Base-by-base conservation (phyloP, 2,797 vertebrate genomes). In the Rhinophrynus dorsalis region DNA sequence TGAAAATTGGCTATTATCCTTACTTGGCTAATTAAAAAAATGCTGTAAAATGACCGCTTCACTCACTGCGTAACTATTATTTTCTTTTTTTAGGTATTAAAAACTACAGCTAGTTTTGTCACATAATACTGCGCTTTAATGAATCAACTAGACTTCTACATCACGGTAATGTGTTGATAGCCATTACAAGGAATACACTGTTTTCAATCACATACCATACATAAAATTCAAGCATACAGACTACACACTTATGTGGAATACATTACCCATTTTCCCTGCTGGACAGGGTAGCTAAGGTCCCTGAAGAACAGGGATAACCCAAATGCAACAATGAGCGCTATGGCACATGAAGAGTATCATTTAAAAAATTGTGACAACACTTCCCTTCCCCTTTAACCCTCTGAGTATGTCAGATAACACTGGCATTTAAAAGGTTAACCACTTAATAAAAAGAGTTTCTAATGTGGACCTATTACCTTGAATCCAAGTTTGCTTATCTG, bases 321-420 rank as follows among this genome's bases (percentile, higher is more conserved):
- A 61, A 9, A 69, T 3, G 61, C 47, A 42, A 45, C 29, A 55
- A 15, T 37, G 15, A 52, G 15, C 68, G 23, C 68, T 56, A 63
- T 71, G 68, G 68, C 68, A 71, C 68, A 38, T 64, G 4, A 63
- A 32, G 67, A 62, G 58, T 62, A 27, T 45, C 37, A 56, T 56
- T 20, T 27, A 38, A 51, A 21, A 50, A 32, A 32, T 30, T 20
- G 15, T 9, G 12, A 40, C 12, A 20, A 18, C 21, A 9, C 6
- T 11, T 26, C 6, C 30, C 52, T 11, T 6, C 42, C 40, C 38
- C 5, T 40, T n/a, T 40, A 35, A 35, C 9, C 32, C 9, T n/a
- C 37, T 40, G n/a, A n/a, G n/a, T n/a, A n/a, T n/a, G n/a, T 1
- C 8, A 38, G 7, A 24, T 23, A 23, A 24, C 10, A 44, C 52